These are phyloP conservation scores for Parnassius smintheus DNA, from an alignment of 2,888 invertebrate genomes.

Conservation along the genomic window DNA sequence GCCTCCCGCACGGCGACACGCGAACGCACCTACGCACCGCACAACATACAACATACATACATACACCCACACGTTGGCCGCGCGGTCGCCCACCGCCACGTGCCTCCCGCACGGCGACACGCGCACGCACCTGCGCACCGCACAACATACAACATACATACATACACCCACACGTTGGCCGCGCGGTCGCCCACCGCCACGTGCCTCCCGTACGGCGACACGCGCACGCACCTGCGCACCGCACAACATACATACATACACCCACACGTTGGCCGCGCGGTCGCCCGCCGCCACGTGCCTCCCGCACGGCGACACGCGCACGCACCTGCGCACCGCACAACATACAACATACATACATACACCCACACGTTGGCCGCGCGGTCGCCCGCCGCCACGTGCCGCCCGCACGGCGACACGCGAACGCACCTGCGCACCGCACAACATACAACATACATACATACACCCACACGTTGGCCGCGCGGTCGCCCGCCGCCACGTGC, in stretches of 20 bases:
- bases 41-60: slow-evolving; percentile 38
- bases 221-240: slow-evolving; percentile 84
- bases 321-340: too few species aligned
- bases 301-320: too few species aligned
- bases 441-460: slow-evolving; percentile 85
- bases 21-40: slow-evolving; percentile 84
- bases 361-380: too few species aligned
- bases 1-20: slow-evolving; percentile 93
- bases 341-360: not conserved
- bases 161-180: slow-evolving; percentile 91
- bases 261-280: too few species aligned
- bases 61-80: slow-evolving; percentile 91
- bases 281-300: too few species aligned
- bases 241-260: not conserved
- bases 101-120: slow-evolving; percentile 93
- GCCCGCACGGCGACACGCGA: too few species aligned
- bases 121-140: too few species aligned
- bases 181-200: slow-evolving; percentile 96
- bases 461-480: slow-evolving; percentile 91
- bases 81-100: slow-evolving; percentile 87
- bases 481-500: slow-evolving; percentile 95
- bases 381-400: too few species aligned
- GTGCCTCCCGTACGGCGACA: slow-evolving; percentile 94
- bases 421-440: too few species aligned
- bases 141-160: slow-evolving; percentile 79